Percentiles rank a stretch among this genome's conserved stretches.
Evolutionary conservation across 1,140 invertebrate genomes (phyloP).

Genomic region (Drosophila ficusphila): DNA sequence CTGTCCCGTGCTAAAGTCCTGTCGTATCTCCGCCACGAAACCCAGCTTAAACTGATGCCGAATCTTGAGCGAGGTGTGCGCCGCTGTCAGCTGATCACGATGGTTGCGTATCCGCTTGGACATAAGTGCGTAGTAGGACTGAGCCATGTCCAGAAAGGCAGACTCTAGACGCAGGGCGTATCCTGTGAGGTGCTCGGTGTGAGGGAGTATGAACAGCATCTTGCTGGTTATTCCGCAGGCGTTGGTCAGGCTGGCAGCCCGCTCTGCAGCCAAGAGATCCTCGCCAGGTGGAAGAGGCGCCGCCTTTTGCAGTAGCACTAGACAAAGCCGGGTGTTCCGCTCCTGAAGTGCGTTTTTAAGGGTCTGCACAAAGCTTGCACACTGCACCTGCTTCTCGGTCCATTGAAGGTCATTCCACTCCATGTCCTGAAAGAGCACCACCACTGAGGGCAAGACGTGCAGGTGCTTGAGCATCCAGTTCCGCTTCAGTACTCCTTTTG

Average conservation of each 20-base stretch:
- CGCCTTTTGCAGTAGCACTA: slow-evolving; percentile 95
- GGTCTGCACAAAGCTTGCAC: slow-evolving; percentile 94
- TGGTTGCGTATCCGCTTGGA: slow-evolving; percentile 94
- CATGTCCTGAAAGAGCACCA: slow-evolving; percentile 97
- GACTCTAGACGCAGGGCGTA: slow-evolving; percentile 92
- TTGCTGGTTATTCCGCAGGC: slow-evolving; percentile 96
- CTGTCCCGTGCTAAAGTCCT: slow-evolving; percentile 94
- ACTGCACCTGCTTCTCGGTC: slow-evolving; percentile 97
- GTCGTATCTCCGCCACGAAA: slow-evolving; percentile 97
- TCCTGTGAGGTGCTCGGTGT: slow-evolving; percentile 90
- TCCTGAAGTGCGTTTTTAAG: slow-evolving; percentile 87
- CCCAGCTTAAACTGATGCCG: slow-evolving; percentile 98
- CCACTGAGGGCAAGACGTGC: slow-evolving; percentile 94
- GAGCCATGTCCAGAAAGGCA: slow-evolving; percentile 96
- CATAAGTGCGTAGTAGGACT: slow-evolving; percentile 96
- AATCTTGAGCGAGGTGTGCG: slow-evolving; percentile 96
- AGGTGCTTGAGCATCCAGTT: slow-evolving; percentile 98
- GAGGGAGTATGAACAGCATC: slow-evolving; percentile 95
- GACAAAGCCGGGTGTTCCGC: slow-evolving; percentile 93
- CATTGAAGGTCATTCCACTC: slow-evolving; percentile 98
- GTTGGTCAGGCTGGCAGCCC: slow-evolving; percentile 93
- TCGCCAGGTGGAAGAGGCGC: slow-evolving; percentile 91
- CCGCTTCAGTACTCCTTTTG: slow-evolving; percentile 97
- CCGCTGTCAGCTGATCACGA: slow-evolving; percentile 94
- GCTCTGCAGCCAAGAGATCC: slow-evolving; percentile 93